A percentile compares a stretch with the other conserved stretches of the same genome.
phyloP scores from a whole-genome alignment of 2,888 invertebrate species.

The Lasioglossum figueresi region DNA sequence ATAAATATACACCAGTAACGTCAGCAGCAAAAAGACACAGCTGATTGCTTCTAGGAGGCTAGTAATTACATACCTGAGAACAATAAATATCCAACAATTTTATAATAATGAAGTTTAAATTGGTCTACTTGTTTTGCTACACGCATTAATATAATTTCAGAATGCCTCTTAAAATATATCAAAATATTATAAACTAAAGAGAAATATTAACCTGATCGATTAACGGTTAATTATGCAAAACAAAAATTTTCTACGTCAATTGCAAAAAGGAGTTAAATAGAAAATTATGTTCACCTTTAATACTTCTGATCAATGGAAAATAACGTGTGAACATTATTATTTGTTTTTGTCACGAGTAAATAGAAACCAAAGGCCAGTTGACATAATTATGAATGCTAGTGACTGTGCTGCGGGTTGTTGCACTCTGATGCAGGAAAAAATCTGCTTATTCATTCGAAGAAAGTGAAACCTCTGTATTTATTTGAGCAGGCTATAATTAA shows the following conservation, averaged over 20 bases:
- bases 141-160: neutral
- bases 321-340: neutral
- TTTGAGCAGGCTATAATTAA: neutral
- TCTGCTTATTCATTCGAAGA: neutral
- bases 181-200: neutral
- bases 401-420: neutral
- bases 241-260: no score
- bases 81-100: neutral
- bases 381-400: neutral
- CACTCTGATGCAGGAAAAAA: neutral
- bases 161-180: neutral
- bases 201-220: neutral
- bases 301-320: neutral
- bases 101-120: neutral
- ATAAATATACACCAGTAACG: conserved; percentile 88
- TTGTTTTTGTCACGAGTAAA: neutral
- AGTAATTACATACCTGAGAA: conserved; percentile 71
- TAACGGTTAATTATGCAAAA: neutral
- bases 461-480: neutral
- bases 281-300: neutral
- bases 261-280: neutral
- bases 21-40: conserved; percentile 88
- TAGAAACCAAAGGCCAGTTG: neutral
- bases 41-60: conserved; percentile 85
- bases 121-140: neutral